Evolutionary conservation across 2,888 invertebrate species (phyloP), one percentile per base, ranked within the genome.

Genomic region (Cynaeus angustus): DNA sequence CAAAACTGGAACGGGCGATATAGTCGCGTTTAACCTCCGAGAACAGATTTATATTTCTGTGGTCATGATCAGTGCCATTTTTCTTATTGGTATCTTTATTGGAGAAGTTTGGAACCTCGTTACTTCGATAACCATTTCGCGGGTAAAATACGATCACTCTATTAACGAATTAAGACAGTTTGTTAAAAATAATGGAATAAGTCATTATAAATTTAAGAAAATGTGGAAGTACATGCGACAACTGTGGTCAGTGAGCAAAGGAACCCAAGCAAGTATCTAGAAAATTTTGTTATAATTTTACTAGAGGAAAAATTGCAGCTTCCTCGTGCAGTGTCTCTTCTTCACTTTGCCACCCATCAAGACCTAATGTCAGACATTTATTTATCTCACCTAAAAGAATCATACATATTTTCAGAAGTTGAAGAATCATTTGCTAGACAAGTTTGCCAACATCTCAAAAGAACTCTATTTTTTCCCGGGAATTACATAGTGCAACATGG

Each of bases 401-500:
- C 88, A 0, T 84, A 88, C 7, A 85, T 89, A 80, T 89, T 89
- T 77, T 83, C 82, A 66, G 87, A 85, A 66, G 85, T 87, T 0
- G 86, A 86, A 41, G 85, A 86, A 21, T 85, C 87, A 66, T 88
- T 89, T 68, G 82, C 85, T 65, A 79, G 87, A 59, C 88, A 88
- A 86, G 75, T 88, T 1, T 83, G 84, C 0, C 85, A 85, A 83
- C 86, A 87, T 84, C 81, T 88, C 79, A 85, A 84, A 14, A 87
- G 86, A 66, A 86, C 86, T 12, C 86, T 88, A 0, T 89, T 87
- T 78, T 89, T 88, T 72, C 86, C 88, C 2, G 87, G 88, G 2
- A 88, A 89, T 78, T 88, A 88, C 65, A 88, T 89, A 7, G 88
- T 88, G 7, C 88, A 88, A 72, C 85, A 86, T 37, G 88, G 88